A percentile compares a stretch with the other conserved stretches of the same genome.
phyloP scores from a whole-genome alignment of 2,113 vertebrate species.

The Percopsis transmontana region DNA sequence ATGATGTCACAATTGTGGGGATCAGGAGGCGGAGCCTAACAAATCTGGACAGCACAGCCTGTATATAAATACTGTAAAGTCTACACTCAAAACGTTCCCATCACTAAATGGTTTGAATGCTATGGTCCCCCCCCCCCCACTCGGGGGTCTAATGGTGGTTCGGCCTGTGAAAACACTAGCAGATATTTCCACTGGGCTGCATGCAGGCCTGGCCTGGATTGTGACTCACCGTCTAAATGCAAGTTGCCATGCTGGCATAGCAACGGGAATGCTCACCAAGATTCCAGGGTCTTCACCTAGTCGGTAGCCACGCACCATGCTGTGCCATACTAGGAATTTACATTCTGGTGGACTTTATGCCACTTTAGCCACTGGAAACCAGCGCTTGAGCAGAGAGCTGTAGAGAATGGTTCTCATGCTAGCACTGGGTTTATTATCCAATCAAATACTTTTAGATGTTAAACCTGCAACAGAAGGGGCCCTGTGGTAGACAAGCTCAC shows the following conservation, averaged over 20 bases:
- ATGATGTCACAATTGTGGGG: slow-evolving; percentile 8
- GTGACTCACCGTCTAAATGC: slow-evolving; percentile 1
- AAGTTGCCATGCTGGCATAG: not conserved
- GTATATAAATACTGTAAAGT: slow-evolving; percentile 55
- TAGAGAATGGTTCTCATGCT: too few species aligned
- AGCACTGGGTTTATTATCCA: too few species aligned
- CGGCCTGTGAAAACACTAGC: not conserved
- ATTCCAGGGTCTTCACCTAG: not conserved
- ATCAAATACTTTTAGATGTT: not conserved
- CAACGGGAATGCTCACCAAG: not conserved
- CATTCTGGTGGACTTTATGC: not conserved
- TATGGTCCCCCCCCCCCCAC: too few species aligned
- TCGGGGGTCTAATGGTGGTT: not conserved
- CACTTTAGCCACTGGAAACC: not conserved
- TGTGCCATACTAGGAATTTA: slow-evolving; percentile 13
- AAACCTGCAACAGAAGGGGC: too few species aligned
- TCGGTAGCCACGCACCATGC: not conserved
- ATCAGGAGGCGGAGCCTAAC: slow-evolving; percentile 36
- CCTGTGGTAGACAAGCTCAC: not conserved
- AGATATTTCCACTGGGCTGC: not conserved
- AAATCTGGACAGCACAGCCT: slow-evolving; percentile 2
- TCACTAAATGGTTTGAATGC: not conserved
- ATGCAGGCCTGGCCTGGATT: not conserved
- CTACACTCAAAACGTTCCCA: slow-evolving; percentile 12
- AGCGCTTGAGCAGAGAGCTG: not conserved